Evolutionary conservation across 2,797 vertebrate species (phyloP), one percentile per base, ranked within the genome.

Genomic region (Vultur gryphus): DNA sequence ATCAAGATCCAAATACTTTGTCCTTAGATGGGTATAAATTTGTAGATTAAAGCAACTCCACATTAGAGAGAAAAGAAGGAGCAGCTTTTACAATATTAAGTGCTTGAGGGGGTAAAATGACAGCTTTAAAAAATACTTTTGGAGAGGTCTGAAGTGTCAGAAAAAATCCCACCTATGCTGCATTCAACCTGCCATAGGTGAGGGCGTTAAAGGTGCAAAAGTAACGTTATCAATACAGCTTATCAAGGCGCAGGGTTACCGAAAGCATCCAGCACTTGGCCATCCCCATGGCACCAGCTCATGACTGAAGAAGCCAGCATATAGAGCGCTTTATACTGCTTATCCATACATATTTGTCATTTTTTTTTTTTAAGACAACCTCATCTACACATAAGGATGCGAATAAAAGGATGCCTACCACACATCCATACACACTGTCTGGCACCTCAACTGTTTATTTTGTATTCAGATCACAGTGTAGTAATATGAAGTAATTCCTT

Each of bases 281-380:
- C 16, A 28, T 28, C 12, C 28, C 37, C 58, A 39, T 0, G 5
- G 33, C 67, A 79, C 11, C 61, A 64, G 61, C 24, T 49, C 29
- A 24, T 17, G 14, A 14, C 33, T 21, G 23, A 37, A 39, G n/a
- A 0, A 9, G 6, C 18, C 41, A 52, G 43, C 6, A 59, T 6
- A 43, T 1, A n/a, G 9, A 13, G 33, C 28, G 37, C 41, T 94
- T 80, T 37, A 85, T 9, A 28, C 14, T 37, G 43, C 16, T 55
- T 54, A 15, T 25, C 17, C 35, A 28, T 6, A 39, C 3, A 17
- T 28, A 39, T 28, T 29, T 37, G 7, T 33, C 46, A 13, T 0
- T 49, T 41, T 67, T 0, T 49, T 41, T 67, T 73, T 61, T 84
- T 3, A 66, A 49, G 54, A 61, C 3, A 1, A 52, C 3, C 20